Evolutionary conservation across 1,140 invertebrate genomes (phyloP), one percentile per base, ranked within the genome.

Genomic region (Philaenus spumarius): DNA sequence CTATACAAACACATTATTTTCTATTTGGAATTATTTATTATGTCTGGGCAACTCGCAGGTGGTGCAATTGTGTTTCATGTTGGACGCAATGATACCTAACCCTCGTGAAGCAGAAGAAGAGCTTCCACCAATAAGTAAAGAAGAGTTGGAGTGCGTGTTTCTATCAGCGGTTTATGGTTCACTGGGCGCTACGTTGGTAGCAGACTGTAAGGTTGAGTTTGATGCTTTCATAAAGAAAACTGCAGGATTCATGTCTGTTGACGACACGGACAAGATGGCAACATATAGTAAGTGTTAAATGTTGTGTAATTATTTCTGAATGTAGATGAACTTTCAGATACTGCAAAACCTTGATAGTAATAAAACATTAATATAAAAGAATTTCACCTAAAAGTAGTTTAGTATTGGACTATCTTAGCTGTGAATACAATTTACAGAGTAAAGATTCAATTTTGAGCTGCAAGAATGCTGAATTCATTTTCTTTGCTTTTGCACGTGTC

Each of bases 101-200:
- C 69, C 73, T 53, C 57, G 69, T 73, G 60, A 72, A 78, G 15
- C 76, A 80, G 45, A 69, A 69, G 11, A 76, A 78, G 30, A 35
- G 11, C 57, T 55, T 64, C 24, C 20, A 37, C 23, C 35, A 9
- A 1, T 54, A 0, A 54, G 30, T 7, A 20, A 51, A 1, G 61
- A 71, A 68, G 63, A 65, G 12, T 69, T 89, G 24, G 85, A 89
- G 68, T 83, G 84, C 42, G 78, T 82, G 15, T 91, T 91, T 71
- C 74, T 91, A 1, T 77, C 89, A 72, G 80, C 84, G 0, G 74
- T 92, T 54, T 93, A 92, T 69, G 89, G 83, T 75, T 94, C 91
- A 0, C 64, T 95, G 1, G 93, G 93, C 9, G 90, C 89, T 2
- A 69, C 82, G 15, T 76, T 95, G 9, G 67, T 87, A 0, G 82